A percentile compares a stretch with the other conserved stretches of the same genome.
phyloP scores from a whole-genome alignment of 2,888 invertebrate genomes.

The Heteromurus nitidus region DNA sequence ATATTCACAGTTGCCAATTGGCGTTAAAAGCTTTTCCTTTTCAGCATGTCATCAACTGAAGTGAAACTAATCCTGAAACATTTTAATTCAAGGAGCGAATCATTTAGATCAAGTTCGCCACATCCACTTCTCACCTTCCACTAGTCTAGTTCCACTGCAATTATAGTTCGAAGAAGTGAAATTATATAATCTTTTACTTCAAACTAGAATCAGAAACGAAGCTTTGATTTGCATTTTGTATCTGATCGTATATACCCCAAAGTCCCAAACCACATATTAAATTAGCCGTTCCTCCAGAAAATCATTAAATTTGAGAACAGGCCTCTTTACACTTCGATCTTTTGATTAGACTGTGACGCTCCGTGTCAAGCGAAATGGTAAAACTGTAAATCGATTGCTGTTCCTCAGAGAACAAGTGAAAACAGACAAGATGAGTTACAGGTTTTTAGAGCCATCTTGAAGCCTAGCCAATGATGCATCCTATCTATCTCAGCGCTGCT shows the following conservation, averaged over 20 bases:
- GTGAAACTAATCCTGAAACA: not conserved
- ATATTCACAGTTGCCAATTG: too few relatives aligned
- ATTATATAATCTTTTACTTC: too few relatives aligned
- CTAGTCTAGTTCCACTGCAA: slow-evolving; percentile 2
- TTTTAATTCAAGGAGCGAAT: not conserved
- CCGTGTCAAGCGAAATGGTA: slow-evolving; percentile 26
- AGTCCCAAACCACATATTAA: too few relatives aligned
- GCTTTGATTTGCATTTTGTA: too few relatives aligned
- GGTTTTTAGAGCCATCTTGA: too few relatives aligned
- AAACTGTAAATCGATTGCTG: slow-evolving; percentile 16
- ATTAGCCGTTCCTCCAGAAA: too few relatives aligned
- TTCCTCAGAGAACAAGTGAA: not conserved
- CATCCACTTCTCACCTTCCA: slow-evolving; percentile 32
- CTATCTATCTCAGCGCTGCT: too few relatives aligned
- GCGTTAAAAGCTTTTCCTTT: not conserved
- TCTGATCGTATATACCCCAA: too few relatives aligned
- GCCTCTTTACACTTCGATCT: slow-evolving; percentile 43
- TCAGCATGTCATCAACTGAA: not conserved
- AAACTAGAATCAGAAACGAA: too few relatives aligned
- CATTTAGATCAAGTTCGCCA: not conserved
- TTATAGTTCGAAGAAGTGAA: not conserved
- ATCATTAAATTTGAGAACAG: slow-evolving; percentile 38
- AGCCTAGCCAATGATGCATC: too few relatives aligned
- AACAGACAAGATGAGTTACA: not conserved
- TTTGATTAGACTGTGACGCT: slow-evolving; percentile 7